These are phyloP conservation scores for Tragelaphus imberbis DNA, from an alignment of 2,113 vertebrate genomes.

Conservation along the genomic window DNA sequence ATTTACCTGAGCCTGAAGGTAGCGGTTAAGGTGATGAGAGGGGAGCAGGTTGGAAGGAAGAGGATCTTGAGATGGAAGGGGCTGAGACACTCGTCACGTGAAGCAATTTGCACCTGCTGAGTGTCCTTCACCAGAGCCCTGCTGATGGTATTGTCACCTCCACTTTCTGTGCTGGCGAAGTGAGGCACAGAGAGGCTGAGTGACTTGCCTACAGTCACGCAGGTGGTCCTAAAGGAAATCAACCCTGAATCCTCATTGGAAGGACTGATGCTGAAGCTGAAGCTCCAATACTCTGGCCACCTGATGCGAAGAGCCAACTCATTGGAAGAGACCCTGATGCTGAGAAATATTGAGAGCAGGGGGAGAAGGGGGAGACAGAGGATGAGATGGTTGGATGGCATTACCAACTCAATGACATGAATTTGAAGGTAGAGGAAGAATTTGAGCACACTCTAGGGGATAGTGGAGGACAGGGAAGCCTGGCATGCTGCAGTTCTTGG, in stretches of 20 bases:
- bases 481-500: not conserved
- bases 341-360: not conserved
- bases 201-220: not conserved
- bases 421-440: not conserved
- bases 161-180: not conserved
- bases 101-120: rapidly evolving
- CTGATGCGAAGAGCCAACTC: not conserved
- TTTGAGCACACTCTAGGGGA: not conserved
- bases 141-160: rapidly evolving
- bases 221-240: not conserved
- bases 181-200: not conserved
- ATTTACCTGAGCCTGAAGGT: not conserved
- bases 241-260: not conserved
- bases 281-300: not conserved
- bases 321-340: not conserved
- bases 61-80: not conserved
- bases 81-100: rapidly evolving
- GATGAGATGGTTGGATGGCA: not conserved
- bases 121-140: rapidly evolving
- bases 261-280: not conserved
- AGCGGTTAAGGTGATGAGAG: not conserved
- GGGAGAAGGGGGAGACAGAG: rapidly evolving
- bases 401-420: not conserved
- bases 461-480: not conserved
- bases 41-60: not conserved